These are phyloP conservation scores for Cabera pusaria DNA, from an alignment of 2,888 invertebrate species.

Conservation along the genomic window DNA sequence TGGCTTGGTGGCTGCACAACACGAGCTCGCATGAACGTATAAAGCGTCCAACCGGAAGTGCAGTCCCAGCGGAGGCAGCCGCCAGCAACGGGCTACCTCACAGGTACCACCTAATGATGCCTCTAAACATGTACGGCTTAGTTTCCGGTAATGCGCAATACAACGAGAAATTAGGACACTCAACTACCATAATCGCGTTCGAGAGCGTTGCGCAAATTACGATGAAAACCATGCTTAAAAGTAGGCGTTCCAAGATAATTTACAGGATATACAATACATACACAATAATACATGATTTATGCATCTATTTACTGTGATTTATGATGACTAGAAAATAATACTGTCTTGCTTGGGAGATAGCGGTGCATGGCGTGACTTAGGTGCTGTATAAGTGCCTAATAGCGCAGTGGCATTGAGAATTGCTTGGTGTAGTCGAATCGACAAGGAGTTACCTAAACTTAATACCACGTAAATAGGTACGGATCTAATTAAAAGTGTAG, in stretches of 20 bases:
- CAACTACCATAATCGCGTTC: constrained; percentile 39
- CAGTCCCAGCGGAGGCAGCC: constrained; percentile 37
- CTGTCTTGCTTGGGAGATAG: too few relatives aligned
- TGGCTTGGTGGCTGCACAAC: too few relatives aligned
- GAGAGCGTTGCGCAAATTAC: constrained; percentile 38
- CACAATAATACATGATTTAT: too few relatives aligned
- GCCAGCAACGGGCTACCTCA: constrained; percentile 13
- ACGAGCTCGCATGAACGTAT: constrained; percentile 45
- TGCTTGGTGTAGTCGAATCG: too few relatives aligned
- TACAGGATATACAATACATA: too few relatives aligned
- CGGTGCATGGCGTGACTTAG: too few relatives aligned
- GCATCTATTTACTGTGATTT: constrained; percentile 23
- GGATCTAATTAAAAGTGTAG: constrained; percentile 1
- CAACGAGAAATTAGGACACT: constrained; percentile 41
- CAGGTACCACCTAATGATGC: constrained; percentile 49
- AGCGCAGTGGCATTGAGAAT: too few relatives aligned
- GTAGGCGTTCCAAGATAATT: constrained; percentile 33
- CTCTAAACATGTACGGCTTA: constrained; percentile 53
- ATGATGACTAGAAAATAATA: constrained; percentile 16
- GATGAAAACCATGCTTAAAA: constrained; percentile 27
- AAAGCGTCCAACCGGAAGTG: constrained; percentile 67
- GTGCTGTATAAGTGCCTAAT: too few relatives aligned
- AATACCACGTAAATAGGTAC: too few relatives aligned
- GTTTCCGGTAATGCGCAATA: constrained; percentile 50
- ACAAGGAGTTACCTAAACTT: too few relatives aligned